Base-by-base conservation (phyloP, 2,113 vertebrate genomes). In the Phylloscopus trochilus region DNA sequence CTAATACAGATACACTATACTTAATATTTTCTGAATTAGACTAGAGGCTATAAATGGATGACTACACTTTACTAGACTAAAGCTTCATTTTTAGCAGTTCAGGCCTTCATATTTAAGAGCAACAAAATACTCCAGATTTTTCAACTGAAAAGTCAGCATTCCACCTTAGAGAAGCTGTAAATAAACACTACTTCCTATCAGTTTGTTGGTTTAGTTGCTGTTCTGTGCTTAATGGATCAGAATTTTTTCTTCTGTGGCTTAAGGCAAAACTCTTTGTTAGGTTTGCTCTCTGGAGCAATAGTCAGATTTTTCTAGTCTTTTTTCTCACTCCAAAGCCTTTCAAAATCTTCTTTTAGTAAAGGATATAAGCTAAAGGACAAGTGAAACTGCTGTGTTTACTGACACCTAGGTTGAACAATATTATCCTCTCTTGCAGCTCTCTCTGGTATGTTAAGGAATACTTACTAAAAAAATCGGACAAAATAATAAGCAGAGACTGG, bases 151-250 rank as follows among this genome's bases (percentile, higher is more conserved):
- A 16, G 43, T 86, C 27, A 7, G 11, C 0, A 1, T 62, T 79
- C 37, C 31, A 41, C n/a, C 46, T 93, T 82, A 79, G 27, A 56
- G 58, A 78, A 88, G 31, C 80, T 92, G 52, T 78, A 89, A 94
- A 92, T 58, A 77, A 87, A 51, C 33, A 24, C 8, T 67, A 2
- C 22, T 72, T 87, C 79, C 86, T 85, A 59, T 84, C 24, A 4
- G 37, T 74, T 90, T 81, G 31, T 83, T 87, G 69, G 33, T 90
- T 95, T 89, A 77, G 46, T 91, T 62, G 52, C 53, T 97, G 41
- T 79, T 94, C 37, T 58, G 58, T 44, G 22, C 27, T 66, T 56
- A 30, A 58, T 4, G 13, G 79, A 78, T 93, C 51, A 88, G 83
- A 94, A 4, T 58, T 70, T 77, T 64, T 83, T 74, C 14, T 47